These are phyloP conservation scores for Pristionchus fissidentatus DNA, from an alignment of 2,888 invertebrate genomes.

Conservation along the genomic window DNA sequence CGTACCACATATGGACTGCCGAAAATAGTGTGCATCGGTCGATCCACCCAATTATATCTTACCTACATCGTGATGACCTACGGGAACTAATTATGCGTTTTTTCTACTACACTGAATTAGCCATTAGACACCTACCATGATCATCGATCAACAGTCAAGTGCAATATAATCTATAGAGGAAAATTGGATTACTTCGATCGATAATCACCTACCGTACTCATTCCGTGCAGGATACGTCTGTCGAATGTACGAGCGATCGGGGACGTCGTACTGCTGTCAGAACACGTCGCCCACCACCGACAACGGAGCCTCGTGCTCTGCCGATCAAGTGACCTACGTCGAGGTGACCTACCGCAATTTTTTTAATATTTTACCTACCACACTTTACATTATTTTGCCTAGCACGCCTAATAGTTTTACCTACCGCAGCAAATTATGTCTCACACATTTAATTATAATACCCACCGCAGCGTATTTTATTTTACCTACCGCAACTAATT, in stretches of 20 bases:
- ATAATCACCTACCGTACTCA: slow-evolving; percentile 1
- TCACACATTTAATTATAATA: too few relatives aligned
- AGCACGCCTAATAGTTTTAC: too few relatives aligned
- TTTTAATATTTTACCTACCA: too few relatives aligned
- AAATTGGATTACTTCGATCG: neutral
- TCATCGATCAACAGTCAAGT: neutral
- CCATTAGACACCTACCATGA: neutral
- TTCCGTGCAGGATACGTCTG: slow-evolving; percentile 69
- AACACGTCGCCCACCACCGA: slow-evolving; percentile 53
- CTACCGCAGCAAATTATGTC: too few relatives aligned
- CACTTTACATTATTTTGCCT: too few relatives aligned
- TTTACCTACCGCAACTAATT: too few relatives aligned
- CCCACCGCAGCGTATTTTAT: too few relatives aligned
- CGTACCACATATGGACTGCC: too few relatives aligned
- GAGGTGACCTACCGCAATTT: slow-evolving; percentile 56
- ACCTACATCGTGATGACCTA: too few relatives aligned
- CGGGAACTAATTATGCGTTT: too few relatives aligned
- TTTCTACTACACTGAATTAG: neutral
- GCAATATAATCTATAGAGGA: neutral
- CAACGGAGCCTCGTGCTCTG: slow-evolving; percentile 61
- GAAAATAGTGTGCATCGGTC: too few relatives aligned
- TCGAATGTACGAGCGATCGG: slow-evolving; percentile 72
- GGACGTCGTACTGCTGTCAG: slow-evolving; percentile 74
- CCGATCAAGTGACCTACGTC: slow-evolving; percentile 72
- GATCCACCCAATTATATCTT: too few relatives aligned